Evolutionary conservation across 2,113 vertebrate species (phyloP).

Genomic region (Pelecanoides urinatrix): DNA sequence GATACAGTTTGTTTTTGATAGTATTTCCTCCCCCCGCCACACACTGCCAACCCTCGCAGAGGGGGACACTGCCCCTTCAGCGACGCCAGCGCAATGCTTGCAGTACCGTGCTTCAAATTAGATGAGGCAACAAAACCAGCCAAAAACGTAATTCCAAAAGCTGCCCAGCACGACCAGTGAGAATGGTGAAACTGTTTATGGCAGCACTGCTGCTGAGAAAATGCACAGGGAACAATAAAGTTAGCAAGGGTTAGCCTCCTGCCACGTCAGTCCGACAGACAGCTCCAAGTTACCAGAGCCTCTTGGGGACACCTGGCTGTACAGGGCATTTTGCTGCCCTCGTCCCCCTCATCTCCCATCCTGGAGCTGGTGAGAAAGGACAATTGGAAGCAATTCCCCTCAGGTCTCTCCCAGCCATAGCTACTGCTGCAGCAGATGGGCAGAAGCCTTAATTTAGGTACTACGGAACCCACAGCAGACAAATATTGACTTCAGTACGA

Average conservation of each 20-base stretch:
- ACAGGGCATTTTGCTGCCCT: neutral
- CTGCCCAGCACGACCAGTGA: neutral
- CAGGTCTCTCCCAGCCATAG: neutral
- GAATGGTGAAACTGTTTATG: neutral
- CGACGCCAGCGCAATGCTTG: rapidly evolving
- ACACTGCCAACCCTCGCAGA: rapidly evolving
- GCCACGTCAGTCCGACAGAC: rapidly evolving
- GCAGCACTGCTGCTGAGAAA: neutral
- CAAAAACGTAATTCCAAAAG: neutral
- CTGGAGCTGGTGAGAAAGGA: neutral
- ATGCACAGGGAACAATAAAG: neutral
- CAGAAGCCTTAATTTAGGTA: neutral
- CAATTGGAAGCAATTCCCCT: neutral
- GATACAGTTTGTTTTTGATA: neutral
- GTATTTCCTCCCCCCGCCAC: rapidly evolving
- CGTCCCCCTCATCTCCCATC: neutral
- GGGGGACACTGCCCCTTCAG: neutral
- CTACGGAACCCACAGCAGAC: neutral
- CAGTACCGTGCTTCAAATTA: neutral
- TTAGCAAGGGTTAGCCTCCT: neutral
- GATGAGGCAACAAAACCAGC: neutral
- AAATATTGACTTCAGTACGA: neutral
- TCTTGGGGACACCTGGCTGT: neutral
- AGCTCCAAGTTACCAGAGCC: neutral
- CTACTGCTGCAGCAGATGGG: neutral